Conservation (phyloP, 2,113 vertebrate species). For the Drymodes brunneopygia region DNA sequence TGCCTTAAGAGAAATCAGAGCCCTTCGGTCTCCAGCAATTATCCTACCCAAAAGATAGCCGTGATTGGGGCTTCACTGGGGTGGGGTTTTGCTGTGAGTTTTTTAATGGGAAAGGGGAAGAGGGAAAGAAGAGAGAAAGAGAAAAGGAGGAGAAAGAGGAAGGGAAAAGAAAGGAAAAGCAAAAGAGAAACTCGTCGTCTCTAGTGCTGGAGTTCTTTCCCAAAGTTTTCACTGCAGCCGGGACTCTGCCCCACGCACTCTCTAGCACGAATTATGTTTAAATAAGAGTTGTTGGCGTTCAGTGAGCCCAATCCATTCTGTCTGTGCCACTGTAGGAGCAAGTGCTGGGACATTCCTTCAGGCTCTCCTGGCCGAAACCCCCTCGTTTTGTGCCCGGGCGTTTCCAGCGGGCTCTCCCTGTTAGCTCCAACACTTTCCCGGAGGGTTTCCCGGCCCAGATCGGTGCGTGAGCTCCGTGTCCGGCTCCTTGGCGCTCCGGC, state of each 20-base stretch:
- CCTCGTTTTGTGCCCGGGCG: fast-evolving
- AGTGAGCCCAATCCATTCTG: not conserved
- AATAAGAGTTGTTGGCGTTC: not conserved
- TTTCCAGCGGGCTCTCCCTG: not conserved
- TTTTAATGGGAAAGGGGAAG: not conserved
- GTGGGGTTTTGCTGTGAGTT: not conserved
- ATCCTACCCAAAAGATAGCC: not conserved
- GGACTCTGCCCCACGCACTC: not conserved
- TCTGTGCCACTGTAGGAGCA: not conserved
- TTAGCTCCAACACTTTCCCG: not conserved
- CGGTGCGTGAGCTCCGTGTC: not conserved
- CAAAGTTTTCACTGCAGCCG: not conserved
- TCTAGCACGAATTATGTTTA: not conserved
- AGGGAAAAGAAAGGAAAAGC: not conserved
- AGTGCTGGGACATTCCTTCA: not conserved
- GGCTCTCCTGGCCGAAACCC: not conserved
- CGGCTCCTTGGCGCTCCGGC: fast-evolving
- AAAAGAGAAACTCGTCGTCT: not conserved
- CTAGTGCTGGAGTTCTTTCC: not conserved
- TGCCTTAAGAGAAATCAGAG: not conserved
- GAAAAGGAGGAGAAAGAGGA: not conserved
- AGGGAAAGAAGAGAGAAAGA: not conserved
- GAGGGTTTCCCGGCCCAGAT: not conserved
- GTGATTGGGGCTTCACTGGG: not conserved
- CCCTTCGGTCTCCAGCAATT: not conserved